Conservation (phyloP, 2,113 vertebrate genomes). For the Lepisosteus oculatus region DNA sequence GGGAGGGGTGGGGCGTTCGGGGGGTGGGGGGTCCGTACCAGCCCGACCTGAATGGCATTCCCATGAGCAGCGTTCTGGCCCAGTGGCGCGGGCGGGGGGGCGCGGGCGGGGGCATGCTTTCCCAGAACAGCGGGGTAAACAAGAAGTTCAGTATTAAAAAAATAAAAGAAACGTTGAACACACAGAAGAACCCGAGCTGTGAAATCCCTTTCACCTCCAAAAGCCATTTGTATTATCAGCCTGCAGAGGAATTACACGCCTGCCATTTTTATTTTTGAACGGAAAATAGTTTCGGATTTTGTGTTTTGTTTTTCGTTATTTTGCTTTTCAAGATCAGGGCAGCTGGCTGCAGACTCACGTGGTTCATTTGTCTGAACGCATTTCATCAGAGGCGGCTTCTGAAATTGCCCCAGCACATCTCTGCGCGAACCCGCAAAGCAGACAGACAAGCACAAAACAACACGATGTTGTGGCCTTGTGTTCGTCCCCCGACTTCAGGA, state of each 20-base stretch:
- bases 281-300: constrained; percentile 16
- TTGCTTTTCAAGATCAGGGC: constrained; percentile 1
- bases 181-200: constrained; percentile 45
- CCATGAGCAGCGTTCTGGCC: constrained; percentile 66
- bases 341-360: constrained; percentile 29
- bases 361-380: constrained; percentile 24
- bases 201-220: constrained; percentile 48
- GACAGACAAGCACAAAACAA: constrained; percentile 18
- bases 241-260: constrained; percentile 48
- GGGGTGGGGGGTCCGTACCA: constrained; percentile 70
- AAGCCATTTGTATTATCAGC: constrained; percentile 40
- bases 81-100: constrained; percentile 56
- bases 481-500: not conserved
- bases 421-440: not conserved
- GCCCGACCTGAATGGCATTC: constrained; percentile 83
- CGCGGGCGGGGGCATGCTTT: constrained; percentile 32
- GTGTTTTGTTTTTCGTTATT: too few species aligned
- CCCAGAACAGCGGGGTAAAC: constrained; percentile 48
- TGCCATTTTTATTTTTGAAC: constrained; percentile 53
- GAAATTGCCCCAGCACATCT: not conserved
- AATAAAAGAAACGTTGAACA: not conserved
- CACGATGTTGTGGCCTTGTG: constrained; percentile 6
- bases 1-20: constrained; percentile 33
- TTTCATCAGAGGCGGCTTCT: constrained; percentile 20
- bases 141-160: constrained; percentile 44